Base-by-base conservation (phyloP, 2,888 invertebrate genomes). In the Hemithea aestivaria region DNA sequence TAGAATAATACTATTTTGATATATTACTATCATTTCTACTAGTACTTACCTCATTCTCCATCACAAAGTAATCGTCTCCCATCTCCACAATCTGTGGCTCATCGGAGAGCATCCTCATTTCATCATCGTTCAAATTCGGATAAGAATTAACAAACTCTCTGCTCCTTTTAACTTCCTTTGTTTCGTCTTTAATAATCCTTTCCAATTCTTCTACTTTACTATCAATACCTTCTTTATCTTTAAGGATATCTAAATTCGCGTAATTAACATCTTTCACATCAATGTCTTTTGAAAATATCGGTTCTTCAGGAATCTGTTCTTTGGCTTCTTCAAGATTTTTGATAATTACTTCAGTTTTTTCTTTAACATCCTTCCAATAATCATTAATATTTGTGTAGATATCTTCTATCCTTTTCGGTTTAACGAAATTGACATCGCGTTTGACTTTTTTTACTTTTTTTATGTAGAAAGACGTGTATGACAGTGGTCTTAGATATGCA, bases 381-480 rank as follows among this genome's bases (percentile, higher is more conserved):
- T 67, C 51, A 2, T 54, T 51, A 0, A 46, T 33, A 7, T 39
- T 51, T 27, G 42, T 27, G 12, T 45, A 44, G 2, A 33, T 7
- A 20, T 50, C 40, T 1, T 34, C 22, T 0, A 26, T 16, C 10
- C 35, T 23, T 32, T 27, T 44, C 6, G 45, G 40, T 30, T 26
- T 12, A 9, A 37, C 31, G 1, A 34, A 4, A 4, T 32, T 42
- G 2, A 40, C n/a, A 2, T 62, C 56, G 4, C 75, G 42, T 35
- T 68, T 76, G 0, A 21, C 1, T 31, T 56, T 58, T 0, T 21
- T 29, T 0, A 53, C 46, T 48, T 67, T 74, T 31, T 51, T 53
- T 0, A 92, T 63, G 51, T 89, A 91, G 51, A 89, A 93, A 0
- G 91, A 89, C 56, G 90, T 90, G 53, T 90, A 93, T 1, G 93